A percentile compares a stretch with the other conserved stretches of the same genome.
Conservation (phyloP, 2,797 vertebrate genomes). For the Bryconaethiops microstoma region DNA sequence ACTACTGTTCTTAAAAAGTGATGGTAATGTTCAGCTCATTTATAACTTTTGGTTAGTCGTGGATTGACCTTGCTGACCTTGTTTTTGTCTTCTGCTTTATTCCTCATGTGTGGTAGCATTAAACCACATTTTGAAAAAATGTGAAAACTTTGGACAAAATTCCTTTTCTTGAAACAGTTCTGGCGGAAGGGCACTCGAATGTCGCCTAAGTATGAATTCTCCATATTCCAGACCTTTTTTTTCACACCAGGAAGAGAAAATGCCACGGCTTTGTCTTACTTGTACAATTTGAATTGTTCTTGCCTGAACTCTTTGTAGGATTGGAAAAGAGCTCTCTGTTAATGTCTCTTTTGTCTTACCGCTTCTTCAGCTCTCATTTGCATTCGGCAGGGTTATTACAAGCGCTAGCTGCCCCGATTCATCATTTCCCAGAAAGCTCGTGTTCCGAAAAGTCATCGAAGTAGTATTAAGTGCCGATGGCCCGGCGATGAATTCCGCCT, state of each 20-base stretch:
- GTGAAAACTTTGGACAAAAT: not conserved
- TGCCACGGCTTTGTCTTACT: constrained; percentile 51
- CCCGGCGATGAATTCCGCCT: constrained; percentile 77
- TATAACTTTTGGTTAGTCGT: constrained; percentile 64
- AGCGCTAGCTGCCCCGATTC: constrained; percentile 79
- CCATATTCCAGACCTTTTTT: constrained; percentile 40
- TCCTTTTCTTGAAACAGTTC: constrained; percentile 27
- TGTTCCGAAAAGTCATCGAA: constrained; percentile 72
- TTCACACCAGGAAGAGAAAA: constrained; percentile 48
- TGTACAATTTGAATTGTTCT: constrained; percentile 47
- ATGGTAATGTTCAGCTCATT: constrained; percentile 48
- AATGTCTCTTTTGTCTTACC: constrained; percentile 70
- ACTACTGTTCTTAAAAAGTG: constrained; percentile 56
- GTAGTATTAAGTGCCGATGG: constrained; percentile 80
- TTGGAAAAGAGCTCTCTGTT: constrained; percentile 46
- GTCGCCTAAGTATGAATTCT: constrained; percentile 36
- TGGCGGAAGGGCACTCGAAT: constrained; percentile 49
- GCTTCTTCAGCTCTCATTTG: constrained; percentile 80
- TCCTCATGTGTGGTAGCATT: no score
- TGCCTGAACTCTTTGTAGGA: constrained; percentile 45
- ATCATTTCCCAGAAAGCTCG: constrained; percentile 80
- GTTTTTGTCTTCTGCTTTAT: constrained; percentile 42
- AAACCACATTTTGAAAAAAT: not conserved
- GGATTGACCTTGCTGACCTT: constrained; percentile 74
- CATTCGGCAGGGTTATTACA: constrained; percentile 80